These are phyloP conservation scores for Patagioenas fasciata DNA, from an alignment of 2,113 vertebrate species.

Conservation along the genomic window DNA sequence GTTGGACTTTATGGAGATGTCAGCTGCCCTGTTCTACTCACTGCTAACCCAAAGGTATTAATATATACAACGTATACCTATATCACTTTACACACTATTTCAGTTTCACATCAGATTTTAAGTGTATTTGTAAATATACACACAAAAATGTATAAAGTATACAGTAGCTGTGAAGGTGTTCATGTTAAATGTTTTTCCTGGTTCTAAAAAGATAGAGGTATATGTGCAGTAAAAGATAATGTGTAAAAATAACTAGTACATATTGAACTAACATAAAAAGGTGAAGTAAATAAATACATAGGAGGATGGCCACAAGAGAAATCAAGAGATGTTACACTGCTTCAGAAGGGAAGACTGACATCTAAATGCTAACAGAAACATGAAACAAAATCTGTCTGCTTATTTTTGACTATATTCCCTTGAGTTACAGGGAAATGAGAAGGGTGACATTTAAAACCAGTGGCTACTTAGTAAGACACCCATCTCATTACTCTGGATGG, in stretches of 20 bases:
- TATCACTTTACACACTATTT: neutral
- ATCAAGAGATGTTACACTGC: neutral
- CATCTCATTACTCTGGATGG: neutral
- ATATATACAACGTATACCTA: neutral
- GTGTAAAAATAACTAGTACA: constrained; percentile 7
- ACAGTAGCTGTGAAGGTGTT: neutral
- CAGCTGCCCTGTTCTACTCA: neutral
- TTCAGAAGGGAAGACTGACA: neutral
- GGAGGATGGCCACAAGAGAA: neutral
- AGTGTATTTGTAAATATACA: neutral
- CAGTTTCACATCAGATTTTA: neutral
- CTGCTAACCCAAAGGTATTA: neutral
- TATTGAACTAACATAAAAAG: constrained; percentile 6
- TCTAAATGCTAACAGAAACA: neutral
- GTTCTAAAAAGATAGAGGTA: neutral
- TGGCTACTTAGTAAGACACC: neutral
- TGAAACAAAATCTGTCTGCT: neutral
- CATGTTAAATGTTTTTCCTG: neutral
- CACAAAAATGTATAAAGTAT: neutral
- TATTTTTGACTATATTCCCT: neutral
- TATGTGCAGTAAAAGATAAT: neutral
- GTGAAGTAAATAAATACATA: neutral
- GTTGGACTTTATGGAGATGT: neutral
- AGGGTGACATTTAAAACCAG: neutral
- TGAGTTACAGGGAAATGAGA: neutral